Evolutionary conservation across 2,888 invertebrate genomes (phyloP), one percentile per base, ranked within the genome.

Genomic region (Hypomecis atomaria): DNA sequence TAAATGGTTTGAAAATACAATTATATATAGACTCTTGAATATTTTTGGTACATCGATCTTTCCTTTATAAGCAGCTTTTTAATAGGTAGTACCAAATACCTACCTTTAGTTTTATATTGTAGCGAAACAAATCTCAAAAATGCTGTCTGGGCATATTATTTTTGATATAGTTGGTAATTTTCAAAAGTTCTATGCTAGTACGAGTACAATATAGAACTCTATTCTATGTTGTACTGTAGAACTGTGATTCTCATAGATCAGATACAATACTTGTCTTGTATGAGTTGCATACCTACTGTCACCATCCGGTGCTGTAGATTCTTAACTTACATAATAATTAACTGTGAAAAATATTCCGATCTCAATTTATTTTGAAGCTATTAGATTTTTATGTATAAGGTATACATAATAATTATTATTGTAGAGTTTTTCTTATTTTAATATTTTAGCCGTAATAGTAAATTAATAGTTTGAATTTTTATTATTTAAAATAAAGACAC

Each of bases 351-450:
- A 56, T 84, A 84, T 82, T 86, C 89, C 86, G 92, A 92, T 92
- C 92, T 92, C 92, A 92, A 87, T 87, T 85, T 86, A 81, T 88
- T 86, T 89, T 82, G 92, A 92, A 90, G 92, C 92, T 92, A 92
- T 86, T 92, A 92, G 90, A 80, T 80, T 84, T 85, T 84, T 85
- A 86, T 84, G 67, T 82, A 80, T 82, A 78, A 75, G 36, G 38
- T 13, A 52, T 43, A 73, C 78, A 79, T 79, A 82, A 77, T 77
- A 78, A 77, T 66, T 66, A 66, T 63, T 42, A 77, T 59, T 52
- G 76, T 81, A 83, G 77, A 78, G 66, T 73, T 79, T 80, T 83
- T 84, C 81, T 85, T 85, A 84, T 85, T 82, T 82, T 83, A 82
- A 37, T 57, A 81, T 79, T 79, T 84, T 67, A 67, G 64, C 36